Conservation (phyloP, 2,888 invertebrate genomes). For the Aspidiotus destructor region DNA sequence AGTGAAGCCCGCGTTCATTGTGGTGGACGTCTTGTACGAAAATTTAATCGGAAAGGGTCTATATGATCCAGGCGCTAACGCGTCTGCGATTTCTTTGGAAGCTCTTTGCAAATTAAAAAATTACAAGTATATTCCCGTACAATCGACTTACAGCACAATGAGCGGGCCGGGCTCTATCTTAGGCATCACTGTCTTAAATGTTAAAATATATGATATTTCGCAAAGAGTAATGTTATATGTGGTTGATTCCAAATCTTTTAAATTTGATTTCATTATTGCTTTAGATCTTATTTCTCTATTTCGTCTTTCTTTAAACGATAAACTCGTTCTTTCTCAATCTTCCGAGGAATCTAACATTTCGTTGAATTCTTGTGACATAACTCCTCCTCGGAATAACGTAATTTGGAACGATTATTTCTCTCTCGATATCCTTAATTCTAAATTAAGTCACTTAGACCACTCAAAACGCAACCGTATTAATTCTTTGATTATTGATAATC, state of each 20-base stretch:
- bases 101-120: not conserved
- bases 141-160: not conserved
- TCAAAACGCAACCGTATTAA: too few species aligned
- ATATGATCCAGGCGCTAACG: not conserved
- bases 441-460: too few species aligned
- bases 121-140: not conserved
- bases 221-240: not conserved
- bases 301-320: too few species aligned
- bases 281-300: not conserved
- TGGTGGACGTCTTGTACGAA: not conserved
- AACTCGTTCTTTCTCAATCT: too few species aligned
- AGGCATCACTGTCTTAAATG: not conserved
- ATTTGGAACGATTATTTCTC: too few species aligned
- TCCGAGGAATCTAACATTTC: too few species aligned
- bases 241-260: not conserved
- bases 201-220: not conserved
- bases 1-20: not conserved
- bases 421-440: too few species aligned
- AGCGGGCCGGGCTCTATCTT: not conserved
- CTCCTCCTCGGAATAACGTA: too few species aligned
- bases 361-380: too few species aligned
- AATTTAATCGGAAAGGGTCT: not conserved
- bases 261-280: not conserved
- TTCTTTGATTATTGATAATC: too few species aligned
- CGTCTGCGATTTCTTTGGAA: not conserved